Evolutionary conservation across 1,140 invertebrate genomes (phyloP), one percentile per base, ranked within the genome.

Genomic region (Hylaeus volcanicus): DNA sequence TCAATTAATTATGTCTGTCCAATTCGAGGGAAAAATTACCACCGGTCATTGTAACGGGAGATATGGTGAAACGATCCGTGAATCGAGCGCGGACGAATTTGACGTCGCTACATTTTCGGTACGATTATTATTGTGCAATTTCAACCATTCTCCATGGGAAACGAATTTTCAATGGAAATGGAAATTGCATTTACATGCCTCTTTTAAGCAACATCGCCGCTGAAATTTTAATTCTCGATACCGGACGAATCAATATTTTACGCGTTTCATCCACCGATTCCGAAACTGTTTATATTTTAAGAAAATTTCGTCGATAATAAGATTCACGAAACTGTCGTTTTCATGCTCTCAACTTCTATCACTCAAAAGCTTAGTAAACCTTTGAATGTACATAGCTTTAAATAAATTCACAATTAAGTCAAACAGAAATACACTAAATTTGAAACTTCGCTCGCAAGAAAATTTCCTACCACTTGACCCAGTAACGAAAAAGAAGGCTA

Each of bases 1-100:
- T 70, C 53, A 69, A 76, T 69, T 76, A 76, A 76, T 76, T 76
- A 76, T 58, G 43, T 41, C 65, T 41, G 65, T 58, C 64, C 51
- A 45, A 66, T n/a, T 39, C 43, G 26, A 43, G 15, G 58, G 65
- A 76, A 69, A 76, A 69, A 76, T 70, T 41, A 56, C 65, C 64
- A 5, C 26, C 11, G 53, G 14, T n/a, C 15, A 48, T 58, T 70
- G 53, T 76, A 70, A 69, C 65, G 39, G 45, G 14, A 39, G 15
- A 51, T 8, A 55, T 1, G 51, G 61, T 45, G 74, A 69, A 76
- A 70, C 64, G 74, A 76, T 39, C 74, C 74, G 43, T 76, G 74
- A 76, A 76, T 69, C 4, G 64, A 69, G 41, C 43, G 8, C 53
- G 53, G 5, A 70, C 74, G 26, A 70, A 60, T 69, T 76, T 48